phyloP scores from a whole-genome alignment of 2,888 invertebrate species.

The Trilocha varians region DNA sequence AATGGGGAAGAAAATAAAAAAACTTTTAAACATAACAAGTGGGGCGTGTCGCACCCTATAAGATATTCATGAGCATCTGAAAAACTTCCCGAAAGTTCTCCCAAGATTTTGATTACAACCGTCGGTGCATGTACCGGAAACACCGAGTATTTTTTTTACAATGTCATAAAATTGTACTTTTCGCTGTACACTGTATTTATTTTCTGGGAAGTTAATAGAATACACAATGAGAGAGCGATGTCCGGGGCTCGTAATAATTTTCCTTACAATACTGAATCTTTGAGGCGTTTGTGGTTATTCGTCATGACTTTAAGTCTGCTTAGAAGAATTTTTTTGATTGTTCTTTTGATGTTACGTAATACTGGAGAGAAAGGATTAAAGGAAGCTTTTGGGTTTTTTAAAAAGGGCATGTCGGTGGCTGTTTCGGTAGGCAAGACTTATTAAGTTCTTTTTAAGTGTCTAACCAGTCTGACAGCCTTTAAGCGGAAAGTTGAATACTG shows the following conservation, averaged over 20 bases:
- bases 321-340: neutral
- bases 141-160: constrained; percentile 4
- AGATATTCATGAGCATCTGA: constrained; percentile 59
- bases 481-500: constrained; percentile 16
- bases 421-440: neutral
- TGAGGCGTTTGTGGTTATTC: neutral
- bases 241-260: neutral
- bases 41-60: constrained; percentile 49
- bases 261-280: neutral
- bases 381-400: neutral
- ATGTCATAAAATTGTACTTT: constrained; percentile 4
- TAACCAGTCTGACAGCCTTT: constrained; percentile 18
- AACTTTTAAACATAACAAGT: constrained; percentile 64
- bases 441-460: neutral
- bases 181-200: constrained; percentile 3
- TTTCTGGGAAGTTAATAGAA: neutral
- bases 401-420: neutral
- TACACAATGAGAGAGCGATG: neutral
- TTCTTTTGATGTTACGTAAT: neutral
- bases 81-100: constrained; percentile 35
- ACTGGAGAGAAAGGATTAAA: neutral
- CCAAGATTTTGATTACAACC: constrained; percentile 47
- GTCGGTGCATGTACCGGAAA: constrained; percentile 25
- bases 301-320: neutral
- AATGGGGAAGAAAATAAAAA: constrained; percentile 62